Base-by-base conservation (phyloP, 92 coral and sea anemone species). In the Palythoa grandiflora region DNA sequence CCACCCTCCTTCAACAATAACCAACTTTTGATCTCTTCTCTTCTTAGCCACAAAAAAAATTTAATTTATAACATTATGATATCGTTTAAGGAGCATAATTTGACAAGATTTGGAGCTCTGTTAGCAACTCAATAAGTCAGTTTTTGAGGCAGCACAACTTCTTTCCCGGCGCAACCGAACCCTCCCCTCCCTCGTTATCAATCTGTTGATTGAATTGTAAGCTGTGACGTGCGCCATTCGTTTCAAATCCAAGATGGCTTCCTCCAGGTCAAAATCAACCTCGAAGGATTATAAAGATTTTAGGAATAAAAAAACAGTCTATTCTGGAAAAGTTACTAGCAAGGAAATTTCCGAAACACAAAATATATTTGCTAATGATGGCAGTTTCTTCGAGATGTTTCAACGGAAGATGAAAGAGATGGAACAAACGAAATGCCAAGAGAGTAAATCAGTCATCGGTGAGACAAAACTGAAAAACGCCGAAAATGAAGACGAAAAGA, bases 311-410 rank as follows among this genome's bases (percentile, higher is more conserved):
- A 81, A 65, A 28, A 15, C 74, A 44, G 50, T 40, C 37, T 11
- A 5, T 40, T 48, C 86, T 19, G 63, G 12, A 20, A 38, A 9
- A 59, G 75, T 63, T 63, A 8, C 86, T 60, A 66, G 20, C 66
- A 83, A 75, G 2, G 68, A 66, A 35, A 1, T 88, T 77, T 50
- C 87, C 9, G 86, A 40, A 76, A 59, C 79, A 48, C 47, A 74
- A 48, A 94, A 94, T 75, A 57, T 89, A 53, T 96, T 96, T 86
- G 99, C 91, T 7, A 97, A 97, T 78, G 99, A 97, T 68, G 99
- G 99, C 10, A 97, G 97, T 83, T 97, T 97, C 84, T 89, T 97
- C 60, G 99, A 95, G 91, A 90, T 90, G 89, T 97, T 90, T 70
- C 96, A 92, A 75, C 93, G 90, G 78, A 90, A 91, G 88, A 90